phyloP scores from a whole-genome alignment of 2,797 vertebrate species.

The Eulemur mongoz region DNA sequence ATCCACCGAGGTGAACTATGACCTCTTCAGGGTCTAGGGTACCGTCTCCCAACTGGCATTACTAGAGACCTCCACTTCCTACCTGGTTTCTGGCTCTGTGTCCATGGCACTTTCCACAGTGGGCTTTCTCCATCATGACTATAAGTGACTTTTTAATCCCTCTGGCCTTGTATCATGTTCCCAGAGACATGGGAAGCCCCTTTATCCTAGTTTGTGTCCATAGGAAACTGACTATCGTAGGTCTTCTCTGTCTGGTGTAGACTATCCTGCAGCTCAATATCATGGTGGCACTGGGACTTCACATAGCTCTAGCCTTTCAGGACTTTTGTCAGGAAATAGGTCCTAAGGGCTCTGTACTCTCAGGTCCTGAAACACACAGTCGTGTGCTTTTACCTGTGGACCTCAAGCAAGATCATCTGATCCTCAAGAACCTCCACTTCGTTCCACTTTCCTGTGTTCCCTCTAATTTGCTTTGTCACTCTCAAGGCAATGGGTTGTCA shows the following conservation, averaged over 20 bases:
- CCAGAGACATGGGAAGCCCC: neutral
- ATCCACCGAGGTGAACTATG: neutral
- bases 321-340: neutral
- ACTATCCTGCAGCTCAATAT: neutral
- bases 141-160: neutral
- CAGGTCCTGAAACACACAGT: neutral
- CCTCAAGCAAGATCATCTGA: neutral
- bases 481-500: neutral
- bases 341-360: neutral
- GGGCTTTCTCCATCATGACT: neutral
- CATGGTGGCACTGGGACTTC: fast-evolving
- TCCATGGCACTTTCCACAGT: neutral
- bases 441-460: neutral
- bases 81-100: neutral
- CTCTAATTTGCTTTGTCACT: neutral
- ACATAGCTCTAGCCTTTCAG: neutral
- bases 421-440: neutral
- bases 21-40: neutral
- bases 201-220: neutral
- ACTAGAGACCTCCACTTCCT: neutral
- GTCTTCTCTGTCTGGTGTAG: neutral
- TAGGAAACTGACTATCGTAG: neutral
- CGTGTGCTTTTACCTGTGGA: neutral
- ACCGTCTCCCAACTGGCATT: neutral
- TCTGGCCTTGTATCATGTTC: neutral